Evolutionary conservation across 53 echinoderm and acorn worm species (phyloP).

Genomic region (Echinometra lucunter): DNA sequence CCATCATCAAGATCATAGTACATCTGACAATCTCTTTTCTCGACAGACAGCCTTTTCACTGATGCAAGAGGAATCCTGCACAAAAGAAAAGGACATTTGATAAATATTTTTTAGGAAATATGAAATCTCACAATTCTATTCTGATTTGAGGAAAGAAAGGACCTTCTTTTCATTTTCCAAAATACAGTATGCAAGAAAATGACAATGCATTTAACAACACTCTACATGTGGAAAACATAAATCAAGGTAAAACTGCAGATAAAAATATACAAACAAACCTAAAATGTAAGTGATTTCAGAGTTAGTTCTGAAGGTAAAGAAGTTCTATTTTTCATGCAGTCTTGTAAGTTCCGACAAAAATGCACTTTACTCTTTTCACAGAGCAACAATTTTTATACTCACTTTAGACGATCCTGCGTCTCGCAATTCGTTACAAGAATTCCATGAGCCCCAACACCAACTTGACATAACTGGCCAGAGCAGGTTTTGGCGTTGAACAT

Average conservation of each 20-base stretch:
- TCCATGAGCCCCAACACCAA: constrained; percentile 87
- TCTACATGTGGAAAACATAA: no score
- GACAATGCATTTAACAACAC: no score
- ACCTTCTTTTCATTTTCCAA: no score
- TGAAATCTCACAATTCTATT: no score
- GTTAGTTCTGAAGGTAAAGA: no score
- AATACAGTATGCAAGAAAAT: no score
- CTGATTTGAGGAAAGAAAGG: no score
- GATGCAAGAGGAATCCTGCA: constrained; percentile 79
- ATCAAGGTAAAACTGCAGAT: no score
- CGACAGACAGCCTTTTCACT: constrained; percentile 77
- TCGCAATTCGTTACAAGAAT: constrained; percentile 76
- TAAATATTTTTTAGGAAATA: no score
- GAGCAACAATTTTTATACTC: constrained; percentile 8
- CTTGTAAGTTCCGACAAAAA: not conserved
- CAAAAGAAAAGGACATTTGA: not conserved
- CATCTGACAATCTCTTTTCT: constrained; percentile 83
- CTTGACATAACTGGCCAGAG: constrained; percentile 66
- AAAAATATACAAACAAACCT: no score
- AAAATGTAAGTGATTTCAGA: no score
- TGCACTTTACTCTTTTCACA: not conserved
- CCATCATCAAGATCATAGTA: constrained; percentile 81
- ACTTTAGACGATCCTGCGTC: constrained; percentile 81
- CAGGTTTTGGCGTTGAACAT: constrained; percentile 75
- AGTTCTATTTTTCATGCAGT: not conserved